Base-by-base conservation (phyloP, 2,797 vertebrate genomes). In the Chromis chromis region DNA sequence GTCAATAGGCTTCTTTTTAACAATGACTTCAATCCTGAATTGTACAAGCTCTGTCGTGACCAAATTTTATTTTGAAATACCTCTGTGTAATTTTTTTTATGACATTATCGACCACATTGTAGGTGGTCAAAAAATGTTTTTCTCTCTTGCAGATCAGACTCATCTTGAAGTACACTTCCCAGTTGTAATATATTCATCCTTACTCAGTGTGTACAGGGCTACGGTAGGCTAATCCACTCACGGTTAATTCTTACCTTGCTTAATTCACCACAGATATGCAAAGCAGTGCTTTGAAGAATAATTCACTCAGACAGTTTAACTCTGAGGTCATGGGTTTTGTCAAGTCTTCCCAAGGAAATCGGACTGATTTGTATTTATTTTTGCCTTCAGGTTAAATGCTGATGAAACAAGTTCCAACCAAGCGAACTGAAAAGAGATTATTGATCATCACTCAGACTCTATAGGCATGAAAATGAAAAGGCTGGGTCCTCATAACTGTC, bases 311-410 rank as follows among this genome's bases (percentile, higher is more conserved):
- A 58, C 28, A 31, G 36, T 76, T 70, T 24, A 59, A 77, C 25
- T 56, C n/a, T 14, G 19, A n/a, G 50, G 61, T 73, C 28, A 56
- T 24, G 21, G 16, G 46, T 63, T 55, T 52, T 62, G 44, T 61
- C 39, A 65, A 56, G 31, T 65, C 49, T 65, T 52, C 50, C 46
- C n/a, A 9, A 46, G 14, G 22, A n/a, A 25, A 14, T 66, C 4
- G 9, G 17, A 56, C 27, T 66, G 56, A 64, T 72, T 65, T 46
- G 14, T 11, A 49, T 63, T 11, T 10, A 25, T 31, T 50, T 49
- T 49, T 76, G n/a, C 52, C 63, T 58, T 36, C 2, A 62, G 59
- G 40, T 75, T 61, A 65, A 80, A 78, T 31, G 9, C 21, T 69
- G 64, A 79, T 42, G 21, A 79, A 63, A 64, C 24, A 71, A 62